Percentiles rank a stretch among this genome's conserved stretches.
These are phyloP conservation scores for Platichthys stellatus DNA, from an alignment of 2,113 vertebrate species.

Conservation along the genomic window DNA sequence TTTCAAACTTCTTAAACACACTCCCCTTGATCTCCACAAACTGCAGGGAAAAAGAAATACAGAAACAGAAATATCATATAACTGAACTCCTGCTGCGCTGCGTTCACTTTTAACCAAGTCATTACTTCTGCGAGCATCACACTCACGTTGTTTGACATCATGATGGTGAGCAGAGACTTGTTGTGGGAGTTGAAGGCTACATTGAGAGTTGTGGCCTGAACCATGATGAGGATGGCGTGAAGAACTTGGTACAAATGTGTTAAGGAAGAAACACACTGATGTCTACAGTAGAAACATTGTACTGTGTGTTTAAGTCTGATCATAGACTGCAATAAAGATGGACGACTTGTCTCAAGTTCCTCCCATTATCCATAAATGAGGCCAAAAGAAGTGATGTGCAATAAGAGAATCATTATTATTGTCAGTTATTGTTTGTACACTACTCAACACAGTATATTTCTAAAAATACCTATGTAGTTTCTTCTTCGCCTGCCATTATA, in stretches of 20 bases:
- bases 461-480: too few relatives aligned
- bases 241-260: constrained; percentile 84
- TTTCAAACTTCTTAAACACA: constrained; percentile 99
- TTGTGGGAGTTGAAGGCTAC: constrained; percentile 99
- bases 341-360: too few relatives aligned
- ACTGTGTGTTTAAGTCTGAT: not conserved
- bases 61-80: not conserved
- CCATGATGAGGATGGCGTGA: constrained; percentile 98
- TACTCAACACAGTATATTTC: too few relatives aligned
- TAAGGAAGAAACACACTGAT: constrained; percentile 77
- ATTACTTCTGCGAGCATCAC: not conserved
- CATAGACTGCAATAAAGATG: not conserved
- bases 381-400: too few relatives aligned
- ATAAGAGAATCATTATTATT: too few relatives aligned
- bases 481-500: too few relatives aligned
- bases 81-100: not conserved
- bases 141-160: constrained; percentile 99
- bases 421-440: too few relatives aligned
- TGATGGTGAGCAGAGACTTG: constrained; percentile 98
- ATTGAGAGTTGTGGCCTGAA: constrained; percentile 98
- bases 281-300: not conserved
- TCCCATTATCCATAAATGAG: too few relatives aligned
- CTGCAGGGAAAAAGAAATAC: constrained; percentile 80
- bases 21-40: constrained; percentile 99
- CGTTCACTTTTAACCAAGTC: not conserved